Conservation (phyloP, 1,140 invertebrate genomes). For the Matsumurasca onukii region DNA sequence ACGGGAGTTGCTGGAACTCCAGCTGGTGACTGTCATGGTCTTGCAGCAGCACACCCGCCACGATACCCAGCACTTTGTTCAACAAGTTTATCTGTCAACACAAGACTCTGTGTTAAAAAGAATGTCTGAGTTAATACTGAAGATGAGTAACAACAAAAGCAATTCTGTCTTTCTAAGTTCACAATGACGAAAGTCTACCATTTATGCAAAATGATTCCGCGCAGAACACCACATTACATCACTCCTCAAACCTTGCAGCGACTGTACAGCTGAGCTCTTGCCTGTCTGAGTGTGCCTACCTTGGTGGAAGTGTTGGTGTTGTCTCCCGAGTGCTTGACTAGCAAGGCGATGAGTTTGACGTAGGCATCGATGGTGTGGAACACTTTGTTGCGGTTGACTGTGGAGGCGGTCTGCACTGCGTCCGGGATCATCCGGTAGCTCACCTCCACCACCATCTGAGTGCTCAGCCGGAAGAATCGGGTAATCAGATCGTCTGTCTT, state of each 20-base stretch:
- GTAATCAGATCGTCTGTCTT: conserved; percentile 98
- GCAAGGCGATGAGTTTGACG: conserved; percentile 87
- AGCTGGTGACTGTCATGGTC: conserved; percentile 83
- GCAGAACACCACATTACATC: too few relatives aligned
- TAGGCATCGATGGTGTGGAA: conserved; percentile 96
- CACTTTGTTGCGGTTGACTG: conserved; percentile 69
- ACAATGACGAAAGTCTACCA: too few relatives aligned
- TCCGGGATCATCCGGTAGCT: conserved; percentile 78
- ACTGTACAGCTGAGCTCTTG: too few relatives aligned
- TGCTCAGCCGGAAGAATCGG: conserved; percentile 94
- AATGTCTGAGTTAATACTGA: too few relatives aligned
- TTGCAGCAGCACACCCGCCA: conserved; percentile 90
- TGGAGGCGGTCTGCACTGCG: conserved; percentile 61
- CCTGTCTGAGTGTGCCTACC: too few relatives aligned
- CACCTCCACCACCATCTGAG: conserved; percentile 95
- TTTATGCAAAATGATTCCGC: too few relatives aligned
- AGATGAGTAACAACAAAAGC: too few relatives aligned
- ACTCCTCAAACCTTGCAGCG: too few relatives aligned
- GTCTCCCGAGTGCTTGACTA: conserved; percentile 96
- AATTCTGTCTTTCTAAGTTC: too few relatives aligned
- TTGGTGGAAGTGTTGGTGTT: conserved; percentile 88
- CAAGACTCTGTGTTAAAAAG: too few relatives aligned
- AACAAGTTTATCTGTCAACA: conserved; percentile 22
- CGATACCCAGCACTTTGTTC: conserved; percentile 79
- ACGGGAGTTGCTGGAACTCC: conserved; percentile 96